These are phyloP conservation scores for Phalacrocorax brasilianus DNA, from an alignment of 2,113 vertebrate genomes.

Conservation along the genomic window DNA sequence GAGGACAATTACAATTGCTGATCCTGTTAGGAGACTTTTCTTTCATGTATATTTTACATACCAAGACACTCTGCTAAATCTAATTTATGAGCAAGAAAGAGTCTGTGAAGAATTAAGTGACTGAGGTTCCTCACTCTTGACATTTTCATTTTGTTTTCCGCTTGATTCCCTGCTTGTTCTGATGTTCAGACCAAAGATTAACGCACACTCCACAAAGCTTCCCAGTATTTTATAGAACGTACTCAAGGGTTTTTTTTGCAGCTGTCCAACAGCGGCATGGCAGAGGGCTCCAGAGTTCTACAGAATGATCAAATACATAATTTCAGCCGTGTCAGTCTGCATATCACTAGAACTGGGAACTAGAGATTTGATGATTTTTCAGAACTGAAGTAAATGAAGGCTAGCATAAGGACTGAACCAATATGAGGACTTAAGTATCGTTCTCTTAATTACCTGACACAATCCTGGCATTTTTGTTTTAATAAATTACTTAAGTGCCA, in stretches of 20 bases:
- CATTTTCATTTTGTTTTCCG: background rate
- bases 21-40: background rate
- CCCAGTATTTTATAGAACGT: background rate
- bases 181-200: background rate
- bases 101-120: background rate
- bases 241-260: background rate
- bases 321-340: background rate
- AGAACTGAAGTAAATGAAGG: background rate
- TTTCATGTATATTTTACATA: conserved; percentile 25
- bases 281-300: background rate
- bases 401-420: background rate
- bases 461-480: background rate
- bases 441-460: background rate
- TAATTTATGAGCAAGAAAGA: background rate
- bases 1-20: background rate
- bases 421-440: background rate
- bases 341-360: background rate
- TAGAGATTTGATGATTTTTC: background rate
- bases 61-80: background rate
- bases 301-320: background rate
- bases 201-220: background rate
- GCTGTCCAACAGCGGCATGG: background rate
- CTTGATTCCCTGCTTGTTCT: background rate
- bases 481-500: background rate
- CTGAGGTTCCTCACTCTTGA: background rate